phyloP scores from a whole-genome alignment of 2,888 invertebrate species.

The Zele albiditarsus region DNA sequence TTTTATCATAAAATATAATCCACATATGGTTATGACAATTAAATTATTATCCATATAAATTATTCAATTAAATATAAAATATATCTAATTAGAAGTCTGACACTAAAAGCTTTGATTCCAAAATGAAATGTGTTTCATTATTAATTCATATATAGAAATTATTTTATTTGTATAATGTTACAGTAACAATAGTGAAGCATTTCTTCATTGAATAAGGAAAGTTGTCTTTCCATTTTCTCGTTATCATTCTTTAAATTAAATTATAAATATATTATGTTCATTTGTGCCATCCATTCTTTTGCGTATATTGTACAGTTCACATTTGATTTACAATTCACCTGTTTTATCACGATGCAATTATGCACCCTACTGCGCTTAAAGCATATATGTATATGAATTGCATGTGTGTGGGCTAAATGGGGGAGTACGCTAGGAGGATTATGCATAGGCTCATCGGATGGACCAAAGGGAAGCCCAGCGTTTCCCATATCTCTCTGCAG shows the following conservation, averaged over 20 bases:
- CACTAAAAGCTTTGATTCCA: no score
- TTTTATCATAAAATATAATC: slow-evolving; percentile 10
- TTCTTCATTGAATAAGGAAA: neutral
- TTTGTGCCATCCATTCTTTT: slow-evolving; percentile 42
- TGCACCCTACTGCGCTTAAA: slow-evolving; percentile 62
- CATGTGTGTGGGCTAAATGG: neutral
- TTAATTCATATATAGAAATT: no score
- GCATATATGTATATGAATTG: slow-evolving; percentile 12
- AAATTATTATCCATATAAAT: neutral
- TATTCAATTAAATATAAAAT: neutral
- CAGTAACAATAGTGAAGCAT: neutral
- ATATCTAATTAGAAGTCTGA: neutral
- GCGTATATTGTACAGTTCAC: slow-evolving; percentile 52
- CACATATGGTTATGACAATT: slow-evolving; percentile 10
- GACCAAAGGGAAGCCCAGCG: slow-evolving; percentile 51
- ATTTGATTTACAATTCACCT: slow-evolving; percentile 68
- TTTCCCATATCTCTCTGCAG: slow-evolving; percentile 44
- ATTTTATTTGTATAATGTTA: neutral
- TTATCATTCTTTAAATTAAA: neutral
- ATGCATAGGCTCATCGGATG: slow-evolving; percentile 61
- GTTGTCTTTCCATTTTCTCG: neutral
- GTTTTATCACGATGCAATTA: slow-evolving; percentile 70
- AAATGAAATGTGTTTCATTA: no score
- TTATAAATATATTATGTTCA: neutral
- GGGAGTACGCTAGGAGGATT: slow-evolving; percentile 60